These are phyloP conservation scores for Drosophila hydei DNA, from an alignment of 1,140 invertebrate species.

Conservation along the genomic window DNA sequence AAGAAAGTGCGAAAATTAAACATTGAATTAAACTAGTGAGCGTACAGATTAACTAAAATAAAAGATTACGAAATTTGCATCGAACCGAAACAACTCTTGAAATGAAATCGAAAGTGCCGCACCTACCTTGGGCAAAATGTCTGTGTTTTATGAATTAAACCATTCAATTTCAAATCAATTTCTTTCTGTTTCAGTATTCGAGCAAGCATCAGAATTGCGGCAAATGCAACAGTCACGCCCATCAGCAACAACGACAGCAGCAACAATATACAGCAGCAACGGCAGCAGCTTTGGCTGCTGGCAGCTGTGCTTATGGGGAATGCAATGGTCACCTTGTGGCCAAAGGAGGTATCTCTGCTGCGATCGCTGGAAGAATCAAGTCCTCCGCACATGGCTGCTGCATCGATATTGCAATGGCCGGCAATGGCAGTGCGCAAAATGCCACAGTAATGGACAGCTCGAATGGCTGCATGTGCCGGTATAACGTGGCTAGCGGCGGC, in stretches of 20 bases:
- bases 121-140: too few relatives aligned
- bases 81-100: too few relatives aligned
- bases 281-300: slow-evolving; percentile 16
- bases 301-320: slow-evolving; percentile 69
- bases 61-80: too few relatives aligned
- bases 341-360: slow-evolving; percentile 10
- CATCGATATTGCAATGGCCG: slow-evolving; percentile 2
- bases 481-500: slow-evolving; percentile 44
- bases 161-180: neutral
- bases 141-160: neutral
- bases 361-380: slow-evolving; percentile 4
- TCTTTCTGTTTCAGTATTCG: slow-evolving; percentile 51
- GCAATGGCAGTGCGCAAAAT: neutral
- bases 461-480: slow-evolving; percentile 74
- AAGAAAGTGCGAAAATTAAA: too few relatives aligned
- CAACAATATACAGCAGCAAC: too few relatives aligned
- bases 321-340: slow-evolving; percentile 65
- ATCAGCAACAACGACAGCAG: slow-evolving; percentile 56
- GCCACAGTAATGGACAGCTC: neutral
- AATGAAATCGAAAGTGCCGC: too few relatives aligned
- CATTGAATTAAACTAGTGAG: too few relatives aligned
- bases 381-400: slow-evolving; percentile 17
- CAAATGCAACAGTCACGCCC: slow-evolving; percentile 68
- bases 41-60: too few relatives aligned
- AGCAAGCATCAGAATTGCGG: slow-evolving; percentile 68